Conservation (phyloP, 2,888 invertebrate genomes). For the Drosophila stalkeri region DNA sequence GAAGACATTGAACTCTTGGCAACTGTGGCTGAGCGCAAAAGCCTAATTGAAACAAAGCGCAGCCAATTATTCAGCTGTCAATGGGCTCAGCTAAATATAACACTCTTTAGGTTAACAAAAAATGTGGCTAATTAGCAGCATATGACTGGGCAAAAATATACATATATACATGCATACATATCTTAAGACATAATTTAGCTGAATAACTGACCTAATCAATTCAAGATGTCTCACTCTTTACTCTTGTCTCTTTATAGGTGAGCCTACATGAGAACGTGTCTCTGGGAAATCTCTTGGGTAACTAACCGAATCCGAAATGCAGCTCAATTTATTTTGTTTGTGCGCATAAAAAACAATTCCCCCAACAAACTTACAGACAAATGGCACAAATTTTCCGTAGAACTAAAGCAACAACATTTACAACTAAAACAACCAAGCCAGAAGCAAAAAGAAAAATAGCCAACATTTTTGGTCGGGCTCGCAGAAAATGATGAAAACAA, state of each 20-base stretch:
- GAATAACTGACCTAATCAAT: slow-evolving; percentile 37
- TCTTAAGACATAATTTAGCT: slow-evolving; percentile 11
- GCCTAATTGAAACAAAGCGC: slow-evolving; percentile 45
- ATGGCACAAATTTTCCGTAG: slow-evolving; percentile 50
- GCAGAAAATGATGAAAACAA: slow-evolving; percentile 2
- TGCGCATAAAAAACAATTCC: slow-evolving; percentile 20
- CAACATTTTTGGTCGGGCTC: slow-evolving; percentile 44
- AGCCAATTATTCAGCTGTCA: slow-evolving; percentile 10
- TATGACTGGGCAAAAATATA: background rate
- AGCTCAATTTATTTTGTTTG: slow-evolving; percentile 38
- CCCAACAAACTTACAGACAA: slow-evolving; percentile 32
- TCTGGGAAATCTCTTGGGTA: slow-evolving; percentile 1
- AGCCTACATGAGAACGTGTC: slow-evolving; percentile 8
- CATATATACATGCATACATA: background rate
- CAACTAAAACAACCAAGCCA: slow-evolving; percentile 27
- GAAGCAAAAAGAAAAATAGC: slow-evolving; percentile 47
- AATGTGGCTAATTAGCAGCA: slow-evolving; percentile 3
- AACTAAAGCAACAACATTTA: slow-evolving; percentile 18
- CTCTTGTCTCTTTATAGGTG: slow-evolving; percentile 57
- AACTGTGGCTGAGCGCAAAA: slow-evolving; percentile 2
- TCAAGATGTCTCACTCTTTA: slow-evolving; percentile 30
- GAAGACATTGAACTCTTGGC: slow-evolving; percentile 8
- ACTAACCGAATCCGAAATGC: slow-evolving; percentile 24
- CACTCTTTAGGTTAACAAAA: background rate
- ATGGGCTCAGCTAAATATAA: slow-evolving; percentile 4